Percentiles rank a stretch among this genome's conserved stretches.
Evolutionary conservation across 2,113 vertebrate species (phyloP).

Genomic region (Anguilla japonica): DNA sequence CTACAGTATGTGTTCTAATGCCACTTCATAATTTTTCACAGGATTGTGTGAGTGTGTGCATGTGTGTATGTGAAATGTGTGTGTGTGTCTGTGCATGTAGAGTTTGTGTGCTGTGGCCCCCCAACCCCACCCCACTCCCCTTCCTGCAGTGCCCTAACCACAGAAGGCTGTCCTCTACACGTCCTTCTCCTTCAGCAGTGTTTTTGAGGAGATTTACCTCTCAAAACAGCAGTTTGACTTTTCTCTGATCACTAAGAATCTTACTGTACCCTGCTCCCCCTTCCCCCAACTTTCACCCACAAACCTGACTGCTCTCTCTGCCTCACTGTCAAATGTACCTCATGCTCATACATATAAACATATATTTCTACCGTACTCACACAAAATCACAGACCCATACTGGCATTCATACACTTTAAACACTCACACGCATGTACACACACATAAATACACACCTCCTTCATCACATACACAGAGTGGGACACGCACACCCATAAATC

Average conservation of each 20-base stretch:
- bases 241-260: not conserved
- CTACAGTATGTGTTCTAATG: no score
- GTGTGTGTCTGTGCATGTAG: not conserved
- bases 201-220: slow-evolving; percentile 41
- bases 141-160: slow-evolving; percentile 21
- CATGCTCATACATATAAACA: no score
- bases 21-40: not conserved
- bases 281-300: slow-evolving; percentile 18
- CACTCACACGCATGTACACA: not conserved
- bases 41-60: not conserved
- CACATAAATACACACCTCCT: not conserved
- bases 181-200: slow-evolving; percentile 33
- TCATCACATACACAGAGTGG: not conserved
- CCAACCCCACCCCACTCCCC: not conserved
- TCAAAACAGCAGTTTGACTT: slow-evolving; percentile 27
- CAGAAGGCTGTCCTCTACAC: slow-evolving; percentile 44
- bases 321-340: no score
- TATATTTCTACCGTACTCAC: not conserved
- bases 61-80: no score
- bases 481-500: no score
- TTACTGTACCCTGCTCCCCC: not conserved
- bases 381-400: not conserved
- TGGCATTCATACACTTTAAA: not conserved
- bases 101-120: no score
- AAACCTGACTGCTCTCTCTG: no score